A percentile compares a stretch with the other conserved stretches of the same genome.
phyloP scores from a whole-genome alignment of 2,888 invertebrate species.

The Volucella inanis region DNA sequence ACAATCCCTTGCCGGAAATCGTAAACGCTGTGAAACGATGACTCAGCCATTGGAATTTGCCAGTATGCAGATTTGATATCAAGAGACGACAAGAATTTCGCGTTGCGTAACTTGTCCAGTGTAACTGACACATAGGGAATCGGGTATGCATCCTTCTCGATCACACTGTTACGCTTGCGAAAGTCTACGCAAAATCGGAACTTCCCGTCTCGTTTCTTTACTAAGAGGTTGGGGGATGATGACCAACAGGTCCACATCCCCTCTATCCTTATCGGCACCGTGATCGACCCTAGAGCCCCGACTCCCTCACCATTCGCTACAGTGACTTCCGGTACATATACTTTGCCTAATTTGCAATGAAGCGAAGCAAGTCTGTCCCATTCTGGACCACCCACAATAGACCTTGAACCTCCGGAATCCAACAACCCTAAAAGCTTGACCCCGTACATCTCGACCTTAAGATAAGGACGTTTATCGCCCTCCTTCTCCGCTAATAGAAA shows the following conservation, averaged over 20 bases:
- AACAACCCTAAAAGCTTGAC: slow-evolving; percentile 25
- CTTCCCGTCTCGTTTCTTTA: no score
- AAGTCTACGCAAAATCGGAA: no score
- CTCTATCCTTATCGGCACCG: background rate
- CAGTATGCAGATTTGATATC: no score
- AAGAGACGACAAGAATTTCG: no score
- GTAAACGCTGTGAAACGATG: no score
- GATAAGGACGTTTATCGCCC: slow-evolving; percentile 34
- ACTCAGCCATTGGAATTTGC: no score
- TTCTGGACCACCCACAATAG: slow-evolving; percentile 38
- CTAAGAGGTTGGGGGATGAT: no score
- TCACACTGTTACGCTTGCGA: no score
- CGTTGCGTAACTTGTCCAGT: no score
- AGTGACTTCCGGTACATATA: background rate
- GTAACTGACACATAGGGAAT: no score
- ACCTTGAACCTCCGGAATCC: slow-evolving; percentile 42
- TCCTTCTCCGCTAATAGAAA: background rate
- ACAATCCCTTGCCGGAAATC: no score
- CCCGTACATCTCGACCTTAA: slow-evolving; percentile 30
- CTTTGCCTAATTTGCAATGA: background rate
- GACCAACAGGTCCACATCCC: background rate
- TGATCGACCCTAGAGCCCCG: background rate
- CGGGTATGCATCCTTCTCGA: no score
- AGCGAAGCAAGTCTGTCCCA: background rate
- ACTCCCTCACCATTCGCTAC: background rate